A percentile compares a stretch with the other conserved stretches of the same genome.
phyloP scores from a whole-genome alignment of 2,113 vertebrate genomes.

The Dromaius novaehollandiae region DNA sequence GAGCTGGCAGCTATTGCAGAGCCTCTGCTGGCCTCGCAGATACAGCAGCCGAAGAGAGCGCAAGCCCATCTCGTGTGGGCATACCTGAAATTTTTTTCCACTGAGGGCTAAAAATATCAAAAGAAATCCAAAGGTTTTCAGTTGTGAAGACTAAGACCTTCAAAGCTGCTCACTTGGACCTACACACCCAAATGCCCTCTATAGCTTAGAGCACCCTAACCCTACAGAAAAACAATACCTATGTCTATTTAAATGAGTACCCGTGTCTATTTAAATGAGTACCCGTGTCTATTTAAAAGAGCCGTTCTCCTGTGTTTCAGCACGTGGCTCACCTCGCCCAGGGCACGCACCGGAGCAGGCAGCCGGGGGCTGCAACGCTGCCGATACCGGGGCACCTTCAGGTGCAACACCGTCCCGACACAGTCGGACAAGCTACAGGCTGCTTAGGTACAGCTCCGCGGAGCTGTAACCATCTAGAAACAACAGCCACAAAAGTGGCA shows the following conservation, averaged over 20 bases:
- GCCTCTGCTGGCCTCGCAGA: not conserved
- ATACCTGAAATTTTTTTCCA: not conserved
- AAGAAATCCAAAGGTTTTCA: not conserved
- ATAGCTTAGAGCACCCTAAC: not conserved
- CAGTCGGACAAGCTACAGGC: not conserved
- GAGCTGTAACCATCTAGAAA: not conserved
- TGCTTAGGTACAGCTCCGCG: accelerated
- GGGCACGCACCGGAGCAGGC: accelerated
- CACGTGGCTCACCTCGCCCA: not conserved
- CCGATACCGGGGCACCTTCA: not conserved
- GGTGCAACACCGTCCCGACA: not conserved
- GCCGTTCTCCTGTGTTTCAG: not conserved
- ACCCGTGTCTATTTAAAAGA: accelerated
- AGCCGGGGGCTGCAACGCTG: not conserved
- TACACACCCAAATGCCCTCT: not conserved
- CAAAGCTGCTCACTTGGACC: not conserved
- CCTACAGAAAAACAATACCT: not conserved
- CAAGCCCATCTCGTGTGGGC: not conserved
- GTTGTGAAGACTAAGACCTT: not conserved
- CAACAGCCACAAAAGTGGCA: not conserved
- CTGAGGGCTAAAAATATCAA: not conserved
- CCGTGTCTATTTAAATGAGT: accelerated
- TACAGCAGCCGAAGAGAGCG: not conserved
- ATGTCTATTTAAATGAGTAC: accelerated
- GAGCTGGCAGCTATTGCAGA: not conserved